Percentiles rank a stretch among this genome's conserved stretches.
Conservation (phyloP, 2,113 vertebrate genomes). For the Chaetodon auriga region DNA sequence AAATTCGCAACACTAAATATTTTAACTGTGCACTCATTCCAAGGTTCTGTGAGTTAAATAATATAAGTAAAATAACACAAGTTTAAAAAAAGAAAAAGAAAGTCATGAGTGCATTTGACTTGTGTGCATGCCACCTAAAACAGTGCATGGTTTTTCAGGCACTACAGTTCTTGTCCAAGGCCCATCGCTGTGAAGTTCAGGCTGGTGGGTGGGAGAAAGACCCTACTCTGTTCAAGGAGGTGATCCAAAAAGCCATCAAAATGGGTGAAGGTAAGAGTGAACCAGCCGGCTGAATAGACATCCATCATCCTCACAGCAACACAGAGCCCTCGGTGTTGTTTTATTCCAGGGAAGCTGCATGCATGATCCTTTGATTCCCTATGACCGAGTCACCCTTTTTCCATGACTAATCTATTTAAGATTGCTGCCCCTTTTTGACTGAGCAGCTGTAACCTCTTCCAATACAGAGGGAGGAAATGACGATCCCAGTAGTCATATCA, state of each 20-base stretch:
- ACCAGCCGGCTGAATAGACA: not conserved
- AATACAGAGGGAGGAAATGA: not conserved
- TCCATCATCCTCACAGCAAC: not conserved
- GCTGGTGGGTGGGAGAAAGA: conserved; percentile 92
- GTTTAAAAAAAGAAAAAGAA: no score
- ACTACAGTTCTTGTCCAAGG: conserved; percentile 92
- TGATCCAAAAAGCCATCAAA: conserved; percentile 86
- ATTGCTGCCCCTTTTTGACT: not conserved
- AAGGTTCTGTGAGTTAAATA: no score
- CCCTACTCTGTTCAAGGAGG: conserved; percentile 87
- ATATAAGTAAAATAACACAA: no score
- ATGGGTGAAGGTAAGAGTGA: conserved; percentile 89
- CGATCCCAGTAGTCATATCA: not conserved
- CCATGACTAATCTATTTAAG: not conserved
- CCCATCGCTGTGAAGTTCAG: conserved; percentile 93
- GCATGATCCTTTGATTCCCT: not conserved
- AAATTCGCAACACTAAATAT: no score
- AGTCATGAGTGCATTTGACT: not conserved
- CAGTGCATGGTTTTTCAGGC: conserved; percentile 81
- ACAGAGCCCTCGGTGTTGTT: not conserved
- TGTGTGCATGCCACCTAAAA: not conserved
- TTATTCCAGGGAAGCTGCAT: not conserved
- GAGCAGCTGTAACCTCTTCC: not conserved
- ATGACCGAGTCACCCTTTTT: not conserved
- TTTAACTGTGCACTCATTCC: no score